Base-by-base conservation (phyloP, 2,113 vertebrate species). In the Onychostruthus taczanowskii region DNA sequence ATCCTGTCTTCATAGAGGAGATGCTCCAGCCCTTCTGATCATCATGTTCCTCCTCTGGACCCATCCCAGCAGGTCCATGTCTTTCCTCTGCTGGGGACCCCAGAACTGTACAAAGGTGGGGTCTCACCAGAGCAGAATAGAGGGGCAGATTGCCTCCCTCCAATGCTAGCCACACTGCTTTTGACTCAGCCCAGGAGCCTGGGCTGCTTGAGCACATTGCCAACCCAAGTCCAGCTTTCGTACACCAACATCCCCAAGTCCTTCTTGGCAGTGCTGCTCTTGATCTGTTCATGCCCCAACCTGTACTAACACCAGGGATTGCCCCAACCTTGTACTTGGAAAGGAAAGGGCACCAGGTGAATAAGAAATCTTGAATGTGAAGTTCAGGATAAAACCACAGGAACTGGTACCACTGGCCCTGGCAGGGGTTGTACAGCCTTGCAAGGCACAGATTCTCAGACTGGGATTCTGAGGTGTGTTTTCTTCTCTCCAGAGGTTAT, bases 351-450 rank as follows among this genome's bases (percentile, higher is more conserved):
- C 24, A 47, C 7, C 56, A 43, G 24, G 8, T 58, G 33, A 33
- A 61, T 47, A 41, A 76, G 52, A 91, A 79, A 56, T 49, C 35
- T 35, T 6, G 5, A 13, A 9, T 44, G 44, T 11, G 15, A 92
- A 44, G 20, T 20, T 83, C 16, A 76, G 39, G 43, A 19, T 67
- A 50, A 86, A 69, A 63, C 46, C 68, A 53, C 26, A 59, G 59
- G 21, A 44, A 24, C 19, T 52, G 76, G 28, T 49, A 80, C 13
- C 41, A 31, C 49, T 21, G 44, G 13, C 31, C 5, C 9, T 2
- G 0, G 28, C 12, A 55, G 28, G 20, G 66, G 9, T 52, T 4
- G 0, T 1, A 0, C 58, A 62, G 49, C 31, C 33, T 81, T 7
- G 1, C 2, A 1, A 87, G 56, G 56, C 49, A 56, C n/a, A 46